Percentiles rank a stretch among this genome's conserved stretches.
These are phyloP conservation scores for Anorthoa munda DNA, from an alignment of 2,888 invertebrate genomes.

Conservation along the genomic window DNA sequence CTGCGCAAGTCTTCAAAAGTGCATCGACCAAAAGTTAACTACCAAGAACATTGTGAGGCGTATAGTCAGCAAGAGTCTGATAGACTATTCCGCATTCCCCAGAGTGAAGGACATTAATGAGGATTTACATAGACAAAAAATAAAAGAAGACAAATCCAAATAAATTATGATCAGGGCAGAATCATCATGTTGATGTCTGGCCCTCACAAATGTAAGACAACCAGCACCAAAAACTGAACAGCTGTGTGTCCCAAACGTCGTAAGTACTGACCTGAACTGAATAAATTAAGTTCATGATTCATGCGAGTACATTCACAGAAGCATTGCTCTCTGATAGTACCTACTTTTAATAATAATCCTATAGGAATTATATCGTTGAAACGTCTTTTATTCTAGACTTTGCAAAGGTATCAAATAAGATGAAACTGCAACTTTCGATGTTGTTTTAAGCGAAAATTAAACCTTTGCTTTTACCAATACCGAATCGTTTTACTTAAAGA, in stretches of 20 bases:
- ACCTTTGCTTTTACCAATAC: not conserved
- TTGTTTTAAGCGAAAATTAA: not conserved
- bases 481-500: no score
- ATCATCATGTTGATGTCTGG: not conserved
- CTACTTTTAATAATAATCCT: conserved; percentile 9
- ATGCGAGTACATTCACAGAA: conserved; percentile 33
- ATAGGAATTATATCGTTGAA: conserved; percentile 9
- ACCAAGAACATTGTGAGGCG: no score
- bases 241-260: conserved; percentile 34
- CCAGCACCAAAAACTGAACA: not conserved
- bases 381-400: not conserved
- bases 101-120: no score
- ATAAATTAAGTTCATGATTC: conserved; percentile 52
- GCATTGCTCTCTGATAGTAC: conserved; percentile 16
- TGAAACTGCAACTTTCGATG: not conserved
- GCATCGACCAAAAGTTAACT: no score
- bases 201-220: not conserved
- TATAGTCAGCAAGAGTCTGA: no score
- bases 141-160: not conserved
- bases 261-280: conserved; percentile 38
- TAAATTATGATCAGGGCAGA: no score
- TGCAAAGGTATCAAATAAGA: no score
- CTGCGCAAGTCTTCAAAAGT: no score
- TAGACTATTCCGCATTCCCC: no score
- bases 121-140: not conserved